Conservation (phyloP, 2,113 vertebrate genomes). For the Channa maculata region DNA sequence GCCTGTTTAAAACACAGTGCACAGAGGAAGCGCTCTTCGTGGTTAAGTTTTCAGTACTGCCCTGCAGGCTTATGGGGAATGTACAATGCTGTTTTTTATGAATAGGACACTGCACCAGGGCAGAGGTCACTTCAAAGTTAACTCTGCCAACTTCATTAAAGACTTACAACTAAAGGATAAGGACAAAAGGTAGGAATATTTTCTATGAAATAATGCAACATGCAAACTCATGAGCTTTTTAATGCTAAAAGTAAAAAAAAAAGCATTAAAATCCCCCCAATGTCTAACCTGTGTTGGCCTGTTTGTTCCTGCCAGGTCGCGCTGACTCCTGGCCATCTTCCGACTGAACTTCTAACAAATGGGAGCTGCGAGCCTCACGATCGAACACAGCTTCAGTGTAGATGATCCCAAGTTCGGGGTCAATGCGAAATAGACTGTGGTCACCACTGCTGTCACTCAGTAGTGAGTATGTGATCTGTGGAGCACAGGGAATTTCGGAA, state of each 20-base stretch:
- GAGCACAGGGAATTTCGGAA: constrained; percentile 34
- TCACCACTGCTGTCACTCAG: constrained; percentile 89
- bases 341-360: constrained; percentile 90
- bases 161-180: not conserved
- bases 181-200: not conserved
- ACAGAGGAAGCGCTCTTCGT: constrained; percentile 24
- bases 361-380: constrained; percentile 89
- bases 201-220: not conserved
- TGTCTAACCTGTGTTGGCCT: constrained; percentile 88
- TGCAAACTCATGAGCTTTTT: not conserved
- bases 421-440: constrained; percentile 85
- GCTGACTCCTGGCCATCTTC: constrained; percentile 89
- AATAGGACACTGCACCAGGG: constrained; percentile 11
- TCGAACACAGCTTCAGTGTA: constrained; percentile 90
- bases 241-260: too few relatives aligned
- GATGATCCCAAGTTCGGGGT: constrained; percentile 85
- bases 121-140: constrained; percentile 45
- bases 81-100: constrained; percentile 30
- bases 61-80: constrained; percentile 22
- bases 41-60: constrained; percentile 24
- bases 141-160: constrained; percentile 4
- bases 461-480: constrained; percentile 89
- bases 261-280: not conserved
- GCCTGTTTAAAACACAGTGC: constrained; percentile 49
- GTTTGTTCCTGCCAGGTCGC: constrained; percentile 88